phyloP scores from a whole-genome alignment of 2,797 vertebrate genomes.

The Heliangelus exortis region DNA sequence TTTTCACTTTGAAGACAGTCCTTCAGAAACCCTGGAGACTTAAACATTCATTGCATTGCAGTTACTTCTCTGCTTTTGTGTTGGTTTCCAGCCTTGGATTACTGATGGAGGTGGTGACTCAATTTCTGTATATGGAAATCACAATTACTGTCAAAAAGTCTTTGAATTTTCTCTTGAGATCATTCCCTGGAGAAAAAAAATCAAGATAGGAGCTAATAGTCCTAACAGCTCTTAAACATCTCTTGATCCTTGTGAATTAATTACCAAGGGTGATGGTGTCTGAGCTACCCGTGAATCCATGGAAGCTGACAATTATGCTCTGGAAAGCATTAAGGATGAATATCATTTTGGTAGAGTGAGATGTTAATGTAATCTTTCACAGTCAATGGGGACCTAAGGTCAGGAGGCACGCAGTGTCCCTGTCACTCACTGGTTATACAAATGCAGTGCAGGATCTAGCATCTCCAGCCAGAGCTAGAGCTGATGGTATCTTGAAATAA shows the following conservation, averaged over 20 bases:
- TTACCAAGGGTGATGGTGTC: not conserved
- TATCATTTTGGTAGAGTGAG: not conserved
- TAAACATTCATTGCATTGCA: not conserved
- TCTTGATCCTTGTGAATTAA: conserved; percentile 25
- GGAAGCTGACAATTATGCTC: conserved; percentile 12
- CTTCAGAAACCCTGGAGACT: not conserved
- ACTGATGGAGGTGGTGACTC: not conserved
- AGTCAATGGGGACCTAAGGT: not conserved
- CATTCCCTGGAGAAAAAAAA: not conserved
- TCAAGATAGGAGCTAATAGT: not conserved
- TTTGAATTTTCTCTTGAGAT: conserved; percentile 30
- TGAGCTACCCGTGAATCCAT: not conserved
- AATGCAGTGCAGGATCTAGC: not conserved
- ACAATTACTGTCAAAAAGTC: not conserved
- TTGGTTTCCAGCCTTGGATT: not conserved
- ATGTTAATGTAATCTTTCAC: not conserved
- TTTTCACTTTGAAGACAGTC: not conserved
- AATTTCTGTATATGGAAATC: not conserved
- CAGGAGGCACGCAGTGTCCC: not conserved
- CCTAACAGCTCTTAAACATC: conserved; percentile 21
- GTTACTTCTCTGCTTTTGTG: not conserved
- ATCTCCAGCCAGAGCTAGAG: not conserved
- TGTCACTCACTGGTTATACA: not conserved
- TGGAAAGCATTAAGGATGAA: not conserved
- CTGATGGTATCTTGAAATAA: not conserved